A percentile compares a stretch with the other conserved stretches of the same genome.
Conservation (phyloP, 1,140 invertebrate species). For the Leguminivora glycinivorella region DNA sequence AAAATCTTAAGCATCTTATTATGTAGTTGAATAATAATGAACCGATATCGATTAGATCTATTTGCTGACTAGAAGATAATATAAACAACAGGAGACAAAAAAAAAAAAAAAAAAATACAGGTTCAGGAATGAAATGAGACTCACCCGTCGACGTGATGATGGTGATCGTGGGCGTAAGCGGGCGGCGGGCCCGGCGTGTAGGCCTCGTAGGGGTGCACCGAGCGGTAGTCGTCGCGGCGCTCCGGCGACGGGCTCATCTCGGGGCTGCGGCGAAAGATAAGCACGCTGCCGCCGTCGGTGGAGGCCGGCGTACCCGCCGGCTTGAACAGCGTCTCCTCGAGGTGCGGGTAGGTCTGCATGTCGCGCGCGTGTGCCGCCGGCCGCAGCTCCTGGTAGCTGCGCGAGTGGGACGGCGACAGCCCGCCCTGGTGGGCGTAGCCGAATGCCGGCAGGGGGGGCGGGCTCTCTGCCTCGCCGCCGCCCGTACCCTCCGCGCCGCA, state of each 20-base stretch:
- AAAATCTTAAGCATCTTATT: too few relatives aligned
- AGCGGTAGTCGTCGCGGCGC: slow-evolving; percentile 60
- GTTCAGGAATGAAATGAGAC: slow-evolving; percentile 33
- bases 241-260: slow-evolving; percentile 57
- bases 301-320: slow-evolving; percentile 40
- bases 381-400: slow-evolving; percentile 69
- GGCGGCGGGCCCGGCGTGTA: slow-evolving; percentile 51
- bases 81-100: background rate
- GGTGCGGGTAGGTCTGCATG: slow-evolving; percentile 67
- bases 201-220: slow-evolving; percentile 56
- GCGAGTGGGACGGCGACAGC: slow-evolving; percentile 56
- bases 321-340: slow-evolving; percentile 65
- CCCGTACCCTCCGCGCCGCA: slow-evolving; percentile 48
- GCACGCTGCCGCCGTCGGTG: slow-evolving; percentile 57
- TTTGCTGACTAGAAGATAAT: background rate
- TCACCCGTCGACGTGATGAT: slow-evolving; percentile 61
- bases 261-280: slow-evolving; percentile 59
- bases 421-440: slow-evolving; percentile 57
- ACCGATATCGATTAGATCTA: too few relatives aligned
- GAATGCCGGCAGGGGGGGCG: slow-evolving; percentile 54
- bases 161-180: slow-evolving; percentile 55
- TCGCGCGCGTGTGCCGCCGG: slow-evolving; percentile 64
- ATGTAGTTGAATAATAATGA: too few relatives aligned
- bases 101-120: background rate
- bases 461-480: slow-evolving; percentile 51